Percentiles rank a stretch among this genome's conserved stretches.
These are phyloP conservation scores for Orcinus orca DNA, from an alignment of 2,113 vertebrate genomes.

Conservation along the genomic window DNA sequence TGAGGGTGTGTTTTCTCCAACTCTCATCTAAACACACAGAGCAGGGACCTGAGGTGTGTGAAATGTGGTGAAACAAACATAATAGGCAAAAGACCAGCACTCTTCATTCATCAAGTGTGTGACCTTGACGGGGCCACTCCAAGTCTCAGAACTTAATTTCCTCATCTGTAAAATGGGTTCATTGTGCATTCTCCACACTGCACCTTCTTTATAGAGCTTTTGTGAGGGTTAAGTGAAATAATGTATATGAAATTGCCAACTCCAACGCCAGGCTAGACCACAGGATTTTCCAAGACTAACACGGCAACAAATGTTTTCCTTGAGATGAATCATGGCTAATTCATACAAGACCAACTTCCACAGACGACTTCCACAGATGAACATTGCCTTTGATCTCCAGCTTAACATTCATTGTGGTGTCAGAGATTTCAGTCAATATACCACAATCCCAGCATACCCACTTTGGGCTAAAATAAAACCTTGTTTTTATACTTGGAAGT, in stretches of 20 bases:
- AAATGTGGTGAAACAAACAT: fast-evolving
- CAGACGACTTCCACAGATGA: neutral
- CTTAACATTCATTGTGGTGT: fast-evolving
- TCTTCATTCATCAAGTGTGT: fast-evolving
- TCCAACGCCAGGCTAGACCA: neutral
- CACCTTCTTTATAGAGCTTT: fast-evolving
- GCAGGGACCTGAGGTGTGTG: fast-evolving
- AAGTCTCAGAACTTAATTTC: neutral
- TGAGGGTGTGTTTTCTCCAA: neutral
- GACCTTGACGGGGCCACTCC: neutral
- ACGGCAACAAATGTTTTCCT: neutral
- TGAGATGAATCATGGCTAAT: neutral
- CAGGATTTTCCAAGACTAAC: neutral
- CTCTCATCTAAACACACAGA: neutral
- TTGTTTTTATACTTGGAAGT: too few species aligned
- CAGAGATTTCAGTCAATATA: neutral
- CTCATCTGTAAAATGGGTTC: neutral
- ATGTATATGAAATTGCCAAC: neutral
- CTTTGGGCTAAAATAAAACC: neutral
- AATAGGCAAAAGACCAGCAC: fast-evolving
- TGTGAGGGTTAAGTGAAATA: neutral
- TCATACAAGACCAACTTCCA: neutral
- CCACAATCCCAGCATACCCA: neutral
- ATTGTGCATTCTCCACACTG: neutral
- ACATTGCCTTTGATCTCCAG: neutral